Percentiles rank a stretch among this genome's conserved stretches.
phyloP scores from a whole-genome alignment of 2,113 vertebrate genomes.

The Podilymbus podiceps region DNA sequence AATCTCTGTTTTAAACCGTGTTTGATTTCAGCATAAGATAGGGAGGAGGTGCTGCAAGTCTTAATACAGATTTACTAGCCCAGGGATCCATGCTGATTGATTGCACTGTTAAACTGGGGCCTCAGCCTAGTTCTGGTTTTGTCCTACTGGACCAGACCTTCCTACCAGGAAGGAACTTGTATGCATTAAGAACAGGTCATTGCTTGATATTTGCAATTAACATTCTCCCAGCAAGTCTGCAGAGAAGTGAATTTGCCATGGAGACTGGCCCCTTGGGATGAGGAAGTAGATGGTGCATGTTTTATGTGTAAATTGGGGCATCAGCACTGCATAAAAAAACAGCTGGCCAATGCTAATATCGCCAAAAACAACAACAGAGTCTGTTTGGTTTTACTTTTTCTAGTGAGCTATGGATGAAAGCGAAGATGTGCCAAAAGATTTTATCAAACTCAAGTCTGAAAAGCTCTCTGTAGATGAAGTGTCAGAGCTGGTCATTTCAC shows the following conservation, averaged over 20 bases:
- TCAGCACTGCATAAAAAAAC: not conserved
- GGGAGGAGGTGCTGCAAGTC: not conserved
- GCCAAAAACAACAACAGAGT: not conserved
- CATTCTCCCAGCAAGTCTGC: not conserved
- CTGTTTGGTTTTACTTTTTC: conserved; percentile 37
- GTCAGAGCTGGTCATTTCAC: conserved; percentile 78
- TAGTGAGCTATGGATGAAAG: conserved; percentile 49
- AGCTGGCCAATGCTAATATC: not conserved
- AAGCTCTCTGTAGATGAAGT: conserved; percentile 83
- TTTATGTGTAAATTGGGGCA: not conserved
- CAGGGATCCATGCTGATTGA: not conserved
- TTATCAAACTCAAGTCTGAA: conserved; percentile 80
- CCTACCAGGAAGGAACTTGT: not conserved
- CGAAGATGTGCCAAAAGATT: conserved; percentile 69
- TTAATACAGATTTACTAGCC: not conserved
- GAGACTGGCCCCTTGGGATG: not conserved
- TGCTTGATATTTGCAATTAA: not conserved
- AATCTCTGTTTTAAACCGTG: not conserved
- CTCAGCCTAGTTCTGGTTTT: not conserved
- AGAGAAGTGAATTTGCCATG: not conserved
- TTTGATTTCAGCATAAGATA: not conserved
- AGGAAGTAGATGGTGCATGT: not conserved
- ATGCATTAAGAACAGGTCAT: not conserved
- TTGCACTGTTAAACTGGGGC: not conserved
- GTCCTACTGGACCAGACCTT: not conserved